Evolutionary conservation across 2,888 invertebrate species (phyloP).

Genomic region (Drosophila suboccidentalis): DNA sequence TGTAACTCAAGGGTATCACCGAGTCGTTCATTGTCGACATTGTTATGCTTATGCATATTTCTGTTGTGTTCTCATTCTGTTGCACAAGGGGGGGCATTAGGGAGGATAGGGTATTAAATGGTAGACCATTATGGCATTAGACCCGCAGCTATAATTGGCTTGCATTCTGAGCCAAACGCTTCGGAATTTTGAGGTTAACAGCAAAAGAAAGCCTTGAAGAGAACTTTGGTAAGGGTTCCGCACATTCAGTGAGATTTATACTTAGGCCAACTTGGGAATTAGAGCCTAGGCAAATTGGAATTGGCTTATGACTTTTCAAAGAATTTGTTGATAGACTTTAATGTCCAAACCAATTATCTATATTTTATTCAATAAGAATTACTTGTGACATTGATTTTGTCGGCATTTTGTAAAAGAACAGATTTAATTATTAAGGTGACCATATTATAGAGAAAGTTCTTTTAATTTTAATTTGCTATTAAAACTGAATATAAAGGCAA

Average conservation of each 20-base stretch:
- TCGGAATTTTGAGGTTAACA: constrained; percentile 49
- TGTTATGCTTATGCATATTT: not conserved
- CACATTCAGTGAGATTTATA: not conserved
- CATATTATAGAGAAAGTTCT: not conserved
- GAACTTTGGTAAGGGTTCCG: constrained; percentile 26
- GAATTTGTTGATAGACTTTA: not conserved
- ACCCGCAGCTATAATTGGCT: constrained; percentile 55
- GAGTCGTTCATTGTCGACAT: constrained; percentile 2
- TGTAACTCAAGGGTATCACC: not conserved
- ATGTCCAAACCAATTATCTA: not conserved
- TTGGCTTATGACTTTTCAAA: not conserved
- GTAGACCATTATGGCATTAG: constrained; percentile 52
- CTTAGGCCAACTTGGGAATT: not conserved
- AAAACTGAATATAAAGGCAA: not conserved
- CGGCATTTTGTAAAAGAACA: not conserved
- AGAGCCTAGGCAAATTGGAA: not conserved
- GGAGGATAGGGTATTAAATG: constrained; percentile 30
- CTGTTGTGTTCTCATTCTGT: constrained; percentile 14
- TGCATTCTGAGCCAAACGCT: constrained; percentile 49
- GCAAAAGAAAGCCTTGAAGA: constrained; percentile 46
- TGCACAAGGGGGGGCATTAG: not conserved
- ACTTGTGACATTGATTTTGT: not conserved
- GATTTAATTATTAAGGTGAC: not conserved
- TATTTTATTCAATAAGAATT: not conserved
- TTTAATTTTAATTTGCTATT: not conserved